Evolutionary conservation across 2,888 invertebrate species (phyloP), one percentile per base, ranked within the genome.

Genomic region (Drosophila buzzatii): DNA sequence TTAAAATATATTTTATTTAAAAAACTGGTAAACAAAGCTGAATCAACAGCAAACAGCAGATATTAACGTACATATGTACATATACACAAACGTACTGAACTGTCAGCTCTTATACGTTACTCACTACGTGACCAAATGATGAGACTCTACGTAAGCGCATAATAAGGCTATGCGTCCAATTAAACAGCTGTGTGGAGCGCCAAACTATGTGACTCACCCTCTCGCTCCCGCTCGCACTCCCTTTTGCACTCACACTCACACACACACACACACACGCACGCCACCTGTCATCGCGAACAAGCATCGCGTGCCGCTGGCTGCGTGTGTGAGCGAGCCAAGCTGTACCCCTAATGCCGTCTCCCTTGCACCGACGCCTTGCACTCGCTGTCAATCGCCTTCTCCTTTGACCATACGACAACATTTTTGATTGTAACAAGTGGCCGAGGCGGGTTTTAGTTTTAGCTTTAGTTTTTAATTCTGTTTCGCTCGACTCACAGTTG

Each of bases 391-490:
- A 2, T 61, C 66, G 56, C 77, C 66, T 70, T 72, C 82, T 81
- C 85, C 74, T 80, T 85, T 75, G 47, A 60, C 72, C 79, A 66
- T 62, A 67, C 82, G 68, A 76, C 70, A 60, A 63, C 23, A 39
- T 49, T 49, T 68, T 60, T 61, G 79, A 75, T 78, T 80, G 78
- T 76, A 76, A 83, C 89, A 84, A 84, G 84, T 84, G 89, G 88
- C 79, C 83, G 81, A 52, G 45, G 73, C 65, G 76, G 67, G 76
- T 58, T 58, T 44, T 49, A 81, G 70, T 68, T 73, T 73, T 37
- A 71, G 64, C 60, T 68, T 85, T 53, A 59, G 75, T 70, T 89
- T 89, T 83, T 71, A 69, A 60, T 86, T 89, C 56, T 79, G 76
- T 84, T 85, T 79, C 89, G 73, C 44, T 62, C 73, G 82, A 70